phyloP scores from a whole-genome alignment of 2,888 invertebrate genomes.

The Folsomia candida region DNA sequence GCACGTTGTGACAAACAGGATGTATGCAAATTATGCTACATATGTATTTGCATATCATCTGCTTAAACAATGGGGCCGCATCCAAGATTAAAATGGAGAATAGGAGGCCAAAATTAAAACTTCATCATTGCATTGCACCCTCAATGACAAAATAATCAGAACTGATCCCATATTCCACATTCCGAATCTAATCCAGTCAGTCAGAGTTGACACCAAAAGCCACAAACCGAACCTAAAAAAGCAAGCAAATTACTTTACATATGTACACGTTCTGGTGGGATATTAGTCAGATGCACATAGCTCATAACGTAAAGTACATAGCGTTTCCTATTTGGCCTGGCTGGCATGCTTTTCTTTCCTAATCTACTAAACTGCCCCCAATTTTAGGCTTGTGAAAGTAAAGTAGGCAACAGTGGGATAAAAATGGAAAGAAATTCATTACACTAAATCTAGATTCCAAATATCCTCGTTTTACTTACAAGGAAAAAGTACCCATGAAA shows the following conservation, averaged over 20 bases:
- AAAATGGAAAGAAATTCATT: not conserved
- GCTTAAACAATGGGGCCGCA: too few relatives aligned
- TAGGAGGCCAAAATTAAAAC: not conserved
- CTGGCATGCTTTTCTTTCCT: not conserved
- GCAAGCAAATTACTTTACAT: not conserved
- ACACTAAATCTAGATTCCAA: too few relatives aligned
- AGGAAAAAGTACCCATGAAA: too few relatives aligned
- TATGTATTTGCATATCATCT: too few relatives aligned
- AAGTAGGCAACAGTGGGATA: not conserved
- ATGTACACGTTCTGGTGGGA: not conserved
- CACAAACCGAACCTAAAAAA: not conserved
- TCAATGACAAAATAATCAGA: not conserved
- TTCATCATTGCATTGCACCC: not conserved
- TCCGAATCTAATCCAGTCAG: not conserved
- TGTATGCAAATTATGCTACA: too few relatives aligned
- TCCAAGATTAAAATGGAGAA: not conserved
- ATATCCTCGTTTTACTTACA: too few relatives aligned
- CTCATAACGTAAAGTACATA: too few relatives aligned
- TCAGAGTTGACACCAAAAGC: slow-evolving; percentile 1
- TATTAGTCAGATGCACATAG: not conserved
- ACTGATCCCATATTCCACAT: not conserved
- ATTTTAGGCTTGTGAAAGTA: not conserved
- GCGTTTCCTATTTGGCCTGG: not conserved
- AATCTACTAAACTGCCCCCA: not conserved
- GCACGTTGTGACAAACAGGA: too few relatives aligned